Evolutionary conservation across 2,888 invertebrate species (phyloP), one percentile per base, ranked within the genome.

Genomic region (Hydraecia micacea): DNA sequence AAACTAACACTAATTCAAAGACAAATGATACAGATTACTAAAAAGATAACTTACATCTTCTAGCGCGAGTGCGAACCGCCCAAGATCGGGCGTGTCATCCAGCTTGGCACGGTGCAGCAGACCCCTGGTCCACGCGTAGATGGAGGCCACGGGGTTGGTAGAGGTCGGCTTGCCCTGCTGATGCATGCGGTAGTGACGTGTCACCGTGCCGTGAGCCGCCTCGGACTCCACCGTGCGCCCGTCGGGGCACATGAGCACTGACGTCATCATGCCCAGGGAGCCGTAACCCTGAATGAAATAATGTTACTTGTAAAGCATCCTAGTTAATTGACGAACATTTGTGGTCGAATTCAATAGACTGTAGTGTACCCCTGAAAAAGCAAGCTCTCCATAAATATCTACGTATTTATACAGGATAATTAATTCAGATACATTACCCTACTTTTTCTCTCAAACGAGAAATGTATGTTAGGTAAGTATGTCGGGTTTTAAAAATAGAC

Each of bases 151-250:
- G 18, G 99, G 99, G 95, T 99, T 99, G 77, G 99, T 99, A 84
- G 98, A 98, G 4, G 99, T 99, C 73, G 98, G 97, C 91, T 98
- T 97, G 77, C 99, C 99, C 96, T 98, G 98, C 95, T 98, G 98
- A 94, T 98, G 98, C 97, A 98, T 97, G 91, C 99, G 97, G 96
- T 98, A 99, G 97, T 99, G 99, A 76, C 99, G 97, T 15, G 99
- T 99, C 79, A 99, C 99, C 9, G 99, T 99, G 84, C 99, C 99
- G 95, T 99, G 99, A 68, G 99, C 99, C 60, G 99, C 99, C 95
- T 99, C 99, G 0, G 99, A 98, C 96, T 99, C 99, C 81, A 99
- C 98, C 0, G 99, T 99, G 93, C 98, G 98, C 4, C 97, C 97
- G 92, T 97, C 99, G 0, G 99, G 99, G 93, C 99, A 99, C 97